Base-by-base conservation (phyloP, 2,888 invertebrate species). In the Balanococcus diminutus region DNA sequence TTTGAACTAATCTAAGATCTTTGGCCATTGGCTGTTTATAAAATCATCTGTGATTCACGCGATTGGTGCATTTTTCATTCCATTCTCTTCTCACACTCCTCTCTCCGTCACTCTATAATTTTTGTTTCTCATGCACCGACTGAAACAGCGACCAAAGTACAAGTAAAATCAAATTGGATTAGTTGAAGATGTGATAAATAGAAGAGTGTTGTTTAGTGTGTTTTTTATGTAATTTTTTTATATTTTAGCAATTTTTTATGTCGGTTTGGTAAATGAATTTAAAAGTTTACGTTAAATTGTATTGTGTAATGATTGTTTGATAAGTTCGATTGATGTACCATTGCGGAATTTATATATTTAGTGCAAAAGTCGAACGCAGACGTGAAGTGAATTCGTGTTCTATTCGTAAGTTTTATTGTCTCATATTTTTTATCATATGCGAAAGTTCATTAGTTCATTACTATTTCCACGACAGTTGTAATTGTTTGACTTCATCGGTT, bases 321-420 rank as follows among this genome's bases (percentile, higher is more conserved):
- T 32, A 32, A 79, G 75, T 79, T 79, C n/a, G 14, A n/a, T 36
- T 5, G 25, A 79, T 36, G 19, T 56, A 56, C 32, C 16, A 19
- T 36, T 36, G 36, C 75, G 75, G 36, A 36, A 19, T 79, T 79
- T 36, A 32, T 79, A n/a, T 19, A 36, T 79, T 79, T 36, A 11
- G n/a, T n/a, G n/a, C n/a, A n/a, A n/a, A 36, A 79, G 11, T 36
- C 22, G 3, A 19, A 79, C 75, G 36, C 32, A 5, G 36, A 36
- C 75, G 75, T 79, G 28, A 36, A 79, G 36, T 36, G 32, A 79
- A 79, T 79, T 79, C 16, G 75, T 79, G 75, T 79, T 32, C 32
- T 79, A 19, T 79, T 79, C 36, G 75, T 79, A 36, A 79, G 75
- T 79, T 19, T 79, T 9, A 16, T 28, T 28, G n/a, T 19, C 28